Conservation (phyloP, 2,888 invertebrate genomes). For the Andrena hattorfiana region DNA sequence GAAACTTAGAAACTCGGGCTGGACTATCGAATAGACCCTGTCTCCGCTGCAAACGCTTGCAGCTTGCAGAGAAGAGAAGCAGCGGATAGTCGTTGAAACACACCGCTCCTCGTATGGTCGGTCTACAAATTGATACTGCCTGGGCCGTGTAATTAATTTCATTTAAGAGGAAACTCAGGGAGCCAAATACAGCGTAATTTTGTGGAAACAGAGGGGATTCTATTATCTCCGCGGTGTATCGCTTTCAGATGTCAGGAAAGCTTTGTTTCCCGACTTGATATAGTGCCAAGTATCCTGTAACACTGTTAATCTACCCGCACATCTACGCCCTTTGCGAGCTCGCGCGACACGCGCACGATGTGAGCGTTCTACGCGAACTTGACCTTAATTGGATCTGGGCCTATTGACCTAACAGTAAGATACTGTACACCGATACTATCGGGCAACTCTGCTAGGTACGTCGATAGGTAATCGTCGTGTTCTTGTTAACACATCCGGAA, state of each 20-base stretch:
- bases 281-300: slow-evolving; percentile 42
- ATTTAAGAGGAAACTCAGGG: slow-evolving; percentile 35
- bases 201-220: slow-evolving; percentile 34
- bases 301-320: slow-evolving; percentile 46
- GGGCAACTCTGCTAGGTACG: slow-evolving; percentile 11
- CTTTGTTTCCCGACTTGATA: slow-evolving; percentile 49
- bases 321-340: slow-evolving; percentile 28
- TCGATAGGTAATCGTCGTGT: not conserved
- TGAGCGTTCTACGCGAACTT: slow-evolving; percentile 43
- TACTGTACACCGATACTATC: slow-evolving; percentile 23
- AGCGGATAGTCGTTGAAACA: slow-evolving; percentile 16
- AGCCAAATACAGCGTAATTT: slow-evolving; percentile 45
- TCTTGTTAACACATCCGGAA: not conserved
- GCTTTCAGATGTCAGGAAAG: slow-evolving; percentile 49
- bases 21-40: not conserved
- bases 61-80: not conserved
- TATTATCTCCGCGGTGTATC: slow-evolving; percentile 43
- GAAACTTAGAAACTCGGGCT: not conserved
- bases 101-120: slow-evolving; percentile 2
- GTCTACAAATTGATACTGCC: slow-evolving; percentile 30
- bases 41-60: too few relatives aligned
- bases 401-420: slow-evolving; percentile 61
- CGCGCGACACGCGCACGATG: not conserved
- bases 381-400: slow-evolving; percentile 66
- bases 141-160: slow-evolving; percentile 44